Percentiles rank a stretch among this genome's conserved stretches.
These are phyloP conservation scores for Mormyrus lacerda DNA, from an alignment of 2,113 vertebrate species.

Conservation along the genomic window DNA sequence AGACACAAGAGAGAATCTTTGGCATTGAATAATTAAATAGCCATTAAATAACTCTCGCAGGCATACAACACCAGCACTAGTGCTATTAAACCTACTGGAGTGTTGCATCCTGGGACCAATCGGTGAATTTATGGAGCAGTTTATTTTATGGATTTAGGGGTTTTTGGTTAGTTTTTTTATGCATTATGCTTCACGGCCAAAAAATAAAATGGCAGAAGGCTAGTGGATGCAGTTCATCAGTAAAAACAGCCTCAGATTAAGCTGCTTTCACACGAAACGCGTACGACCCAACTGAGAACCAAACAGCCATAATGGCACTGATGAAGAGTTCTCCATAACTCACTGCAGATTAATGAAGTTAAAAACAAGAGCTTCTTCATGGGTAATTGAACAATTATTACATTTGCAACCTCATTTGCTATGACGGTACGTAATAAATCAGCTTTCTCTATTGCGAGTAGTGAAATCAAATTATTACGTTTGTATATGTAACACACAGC, in stretches of 20 bases:
- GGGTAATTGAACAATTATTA: constrained; percentile 1
- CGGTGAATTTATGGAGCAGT: not conserved
- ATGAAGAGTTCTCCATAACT: not conserved
- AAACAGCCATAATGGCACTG: too few relatives aligned
- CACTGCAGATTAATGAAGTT: not conserved
- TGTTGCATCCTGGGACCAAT: constrained; percentile 5
- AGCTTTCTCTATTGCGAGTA: not conserved
- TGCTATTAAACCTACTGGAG: constrained; percentile 22
- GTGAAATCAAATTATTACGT: not conserved
- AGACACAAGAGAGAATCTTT: not conserved
- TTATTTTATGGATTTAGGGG: not conserved
- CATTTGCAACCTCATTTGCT: not conserved
- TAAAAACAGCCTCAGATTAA: not conserved
- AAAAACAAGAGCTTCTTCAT: not conserved
- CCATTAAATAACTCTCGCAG: constrained; percentile 4
- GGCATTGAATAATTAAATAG: constrained; percentile 6
- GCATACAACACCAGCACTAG: constrained; percentile 11
- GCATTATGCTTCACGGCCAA: not conserved
- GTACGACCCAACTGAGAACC: not conserved
- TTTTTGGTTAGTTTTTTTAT: constrained; percentile 2
- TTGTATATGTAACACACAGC: not conserved
- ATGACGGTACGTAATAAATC: not conserved
- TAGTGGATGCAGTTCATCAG: not conserved
- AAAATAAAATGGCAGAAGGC: not conserved
- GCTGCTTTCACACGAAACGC: not conserved